These are phyloP conservation scores for Meda fulgida DNA, from an alignment of 2,797 vertebrate genomes.

Conservation along the genomic window DNA sequence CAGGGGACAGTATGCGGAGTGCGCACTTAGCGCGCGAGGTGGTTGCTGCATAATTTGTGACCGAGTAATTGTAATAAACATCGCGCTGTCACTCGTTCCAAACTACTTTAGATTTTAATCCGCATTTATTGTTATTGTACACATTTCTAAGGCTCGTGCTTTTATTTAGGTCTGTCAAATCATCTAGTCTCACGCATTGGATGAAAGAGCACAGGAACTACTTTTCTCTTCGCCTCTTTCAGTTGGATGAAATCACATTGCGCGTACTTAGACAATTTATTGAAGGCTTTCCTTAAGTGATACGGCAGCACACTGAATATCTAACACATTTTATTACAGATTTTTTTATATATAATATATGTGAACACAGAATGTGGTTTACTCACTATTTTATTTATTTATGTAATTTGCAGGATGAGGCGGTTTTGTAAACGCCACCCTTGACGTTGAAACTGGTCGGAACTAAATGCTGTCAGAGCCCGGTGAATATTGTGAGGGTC, in stretches of 20 bases:
- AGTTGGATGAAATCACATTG: conserved; percentile 45
- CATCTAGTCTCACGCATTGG: background rate
- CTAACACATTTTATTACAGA: background rate
- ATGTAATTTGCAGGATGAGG: conserved; percentile 12
- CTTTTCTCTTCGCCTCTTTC: conserved; percentile 63
- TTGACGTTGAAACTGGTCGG: conserved; percentile 20
- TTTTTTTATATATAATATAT: background rate
- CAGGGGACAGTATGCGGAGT: conserved; percentile 57
- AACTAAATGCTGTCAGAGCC: background rate
- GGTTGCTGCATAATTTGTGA: conserved; percentile 46
- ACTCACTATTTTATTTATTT: background rate
- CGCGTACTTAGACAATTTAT: conserved; percentile 27
- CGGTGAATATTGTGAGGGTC: background rate
- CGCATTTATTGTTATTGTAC: background rate
- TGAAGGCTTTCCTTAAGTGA: conserved; percentile 35
- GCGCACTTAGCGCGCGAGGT: conserved; percentile 44
- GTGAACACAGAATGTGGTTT: background rate
- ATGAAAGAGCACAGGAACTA: conserved; percentile 55
- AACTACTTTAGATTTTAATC: background rate
- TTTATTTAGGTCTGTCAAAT: background rate
- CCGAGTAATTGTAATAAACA: conserved; percentile 8
- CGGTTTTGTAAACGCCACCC: background rate
- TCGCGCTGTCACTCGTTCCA: background rate
- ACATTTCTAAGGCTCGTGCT: background rate
- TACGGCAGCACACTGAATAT: background rate